phyloP scores from a whole-genome alignment of 2,797 vertebrate species.

The Manis crassicaudata region DNA sequence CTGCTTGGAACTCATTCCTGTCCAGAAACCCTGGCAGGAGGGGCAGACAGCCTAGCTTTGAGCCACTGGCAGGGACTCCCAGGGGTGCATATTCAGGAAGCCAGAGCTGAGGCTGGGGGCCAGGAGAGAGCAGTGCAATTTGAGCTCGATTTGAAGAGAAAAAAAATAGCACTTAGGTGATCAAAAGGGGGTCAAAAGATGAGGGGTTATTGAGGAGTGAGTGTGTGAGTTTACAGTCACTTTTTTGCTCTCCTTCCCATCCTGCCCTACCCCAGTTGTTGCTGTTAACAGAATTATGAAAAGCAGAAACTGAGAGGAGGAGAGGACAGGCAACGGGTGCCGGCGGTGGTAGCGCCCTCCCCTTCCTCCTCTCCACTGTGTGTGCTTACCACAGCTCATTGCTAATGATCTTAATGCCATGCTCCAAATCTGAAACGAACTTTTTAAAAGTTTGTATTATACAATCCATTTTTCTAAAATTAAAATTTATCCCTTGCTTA shows the following conservation, averaged over 20 bases:
- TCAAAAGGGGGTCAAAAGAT: background rate
- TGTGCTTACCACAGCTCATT: background rate
- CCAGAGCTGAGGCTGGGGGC: background rate
- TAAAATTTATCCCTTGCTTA: background rate
- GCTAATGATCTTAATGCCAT: background rate
- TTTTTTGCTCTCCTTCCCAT: background rate
- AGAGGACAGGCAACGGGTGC: too few relatives aligned
- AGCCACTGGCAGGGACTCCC: constrained; percentile 45
- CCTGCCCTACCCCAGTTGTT: background rate
- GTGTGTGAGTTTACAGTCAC: background rate
- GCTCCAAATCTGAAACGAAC: background rate
- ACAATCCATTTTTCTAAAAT: background rate
- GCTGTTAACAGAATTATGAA: background rate
- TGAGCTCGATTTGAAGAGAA: background rate
- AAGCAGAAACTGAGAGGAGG: background rate
- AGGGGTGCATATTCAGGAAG: constrained; percentile 6
- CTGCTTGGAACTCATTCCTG: constrained; percentile 66
- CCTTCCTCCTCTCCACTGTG: background rate
- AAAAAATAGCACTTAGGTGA: background rate
- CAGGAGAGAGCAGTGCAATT: background rate
- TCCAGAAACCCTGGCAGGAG: constrained; percentile 57
- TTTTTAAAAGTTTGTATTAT: background rate
- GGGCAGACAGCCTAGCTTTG: background rate
- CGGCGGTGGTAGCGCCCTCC: background rate
- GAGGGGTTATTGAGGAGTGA: background rate